Base-by-base conservation (phyloP, 92 coral and sea anemone genomes). In the Zoanthus sansibaricus region DNA sequence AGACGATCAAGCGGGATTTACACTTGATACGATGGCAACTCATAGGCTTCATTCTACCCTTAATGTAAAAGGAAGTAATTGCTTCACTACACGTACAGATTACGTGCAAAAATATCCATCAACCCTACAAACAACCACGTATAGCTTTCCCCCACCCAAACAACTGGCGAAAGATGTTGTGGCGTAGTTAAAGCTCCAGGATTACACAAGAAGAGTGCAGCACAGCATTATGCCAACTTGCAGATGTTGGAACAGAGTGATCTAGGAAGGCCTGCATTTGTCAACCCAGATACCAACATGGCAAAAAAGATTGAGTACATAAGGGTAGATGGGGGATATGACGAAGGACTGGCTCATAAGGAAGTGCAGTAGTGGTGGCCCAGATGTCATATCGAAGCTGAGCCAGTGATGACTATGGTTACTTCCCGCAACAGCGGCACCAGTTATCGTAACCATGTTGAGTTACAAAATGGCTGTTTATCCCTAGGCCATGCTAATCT, bases 121-220 rank as follows among this genome's bases (percentile, higher is more conserved):
- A 44, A 84, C 88, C 0, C 86, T 94, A 55, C 97, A 94, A 72
- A 91, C 92, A 16, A 83, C 97, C 5, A 89, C 93, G 16, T 89
- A 94, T 91, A 94, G 91, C 71, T 94, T 94, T 82, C 25, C 97
- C 11, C 55, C 90, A 91, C 93, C 9, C 74, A 69, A 59, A 94
- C 82, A 49, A 94, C 94, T 71, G 92, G 92, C 5, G 94, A 94
- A 82, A 47, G 89, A 25, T 91, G 97, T 33, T 72, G 76, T 59
- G 94, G 94, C 42, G 89, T 94, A 2, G 93, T 94, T 0, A 94
- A 94, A 82, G 97, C 94, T 46, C 67, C 89, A 42, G 85, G 79
- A 17, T 87, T 89, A 25, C 83, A 77, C 75, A 16, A 67, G 8
- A 94, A 94, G 59, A 82, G 82, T 76, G 73, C 93, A 6, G 92